Percentiles rank a stretch among this genome's conserved stretches.
Conservation (phyloP, 2,797 vertebrate species). For the Otus scops region DNA sequence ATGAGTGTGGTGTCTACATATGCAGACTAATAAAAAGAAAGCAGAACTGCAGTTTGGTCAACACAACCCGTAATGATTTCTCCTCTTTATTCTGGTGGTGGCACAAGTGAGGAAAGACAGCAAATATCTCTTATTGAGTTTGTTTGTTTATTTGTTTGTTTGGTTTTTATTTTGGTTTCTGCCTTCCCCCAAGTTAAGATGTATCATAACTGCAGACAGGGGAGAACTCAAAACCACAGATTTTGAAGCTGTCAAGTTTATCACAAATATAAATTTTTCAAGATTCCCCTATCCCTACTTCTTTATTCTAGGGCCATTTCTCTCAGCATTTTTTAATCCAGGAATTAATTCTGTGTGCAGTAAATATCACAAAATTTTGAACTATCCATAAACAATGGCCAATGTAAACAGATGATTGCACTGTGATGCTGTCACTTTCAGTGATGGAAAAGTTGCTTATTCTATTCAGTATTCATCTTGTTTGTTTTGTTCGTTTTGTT, state of each 20-base stretch:
- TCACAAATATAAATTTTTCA: not conserved
- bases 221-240: not conserved
- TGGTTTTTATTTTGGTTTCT: not conserved
- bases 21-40: not conserved
- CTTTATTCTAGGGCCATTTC: not conserved
- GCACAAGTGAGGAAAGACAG: not conserved
- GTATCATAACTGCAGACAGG: not conserved
- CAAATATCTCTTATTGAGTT: not conserved
- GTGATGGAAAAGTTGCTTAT: not conserved
- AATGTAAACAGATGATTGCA: not conserved
- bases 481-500: not conserved
- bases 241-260: not conserved
- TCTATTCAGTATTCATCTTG: not conserved
- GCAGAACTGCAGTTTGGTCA: not conserved
- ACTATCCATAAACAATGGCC: not conserved
- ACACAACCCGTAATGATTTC: not conserved
- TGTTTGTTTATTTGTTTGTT: not conserved
- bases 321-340: not conserved
- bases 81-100: not conserved
- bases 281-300: not conserved
- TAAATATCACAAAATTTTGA: not conserved
- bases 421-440: not conserved
- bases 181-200: accelerated
- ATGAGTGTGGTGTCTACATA: not conserved
- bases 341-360: not conserved